A percentile compares a stretch with the other conserved stretches of the same genome.
Evolutionary conservation across 2,113 vertebrate species (phyloP).

Genomic region (Periophthalmodon schlosseri): DNA sequence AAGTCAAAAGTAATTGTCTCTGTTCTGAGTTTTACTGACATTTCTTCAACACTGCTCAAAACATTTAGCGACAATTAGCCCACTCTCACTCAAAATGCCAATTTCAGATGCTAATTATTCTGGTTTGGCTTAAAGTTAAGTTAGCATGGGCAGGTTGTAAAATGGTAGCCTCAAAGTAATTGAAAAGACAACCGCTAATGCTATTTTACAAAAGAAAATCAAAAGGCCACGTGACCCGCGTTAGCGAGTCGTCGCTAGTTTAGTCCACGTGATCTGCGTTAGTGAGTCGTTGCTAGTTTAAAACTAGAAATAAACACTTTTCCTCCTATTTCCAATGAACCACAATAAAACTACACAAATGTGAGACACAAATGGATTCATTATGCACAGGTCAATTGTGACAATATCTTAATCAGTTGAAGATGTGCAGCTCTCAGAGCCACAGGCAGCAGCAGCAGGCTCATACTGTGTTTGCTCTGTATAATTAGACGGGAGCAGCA

Average conservation of each 20-base stretch:
- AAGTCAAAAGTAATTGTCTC: conserved; percentile 46
- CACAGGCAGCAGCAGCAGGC: conserved; percentile 69
- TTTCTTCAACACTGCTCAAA: conserved; percentile 46
- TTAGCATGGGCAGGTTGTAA: conserved; percentile 36
- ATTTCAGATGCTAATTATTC: conserved; percentile 46
- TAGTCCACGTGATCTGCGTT: neutral
- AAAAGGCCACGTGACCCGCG: neutral
- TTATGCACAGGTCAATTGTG: conserved; percentile 52
- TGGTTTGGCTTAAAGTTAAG: conserved; percentile 39
- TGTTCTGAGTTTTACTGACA: conserved; percentile 38
- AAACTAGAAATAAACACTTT: neutral
- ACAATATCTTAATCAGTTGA: conserved; percentile 64
- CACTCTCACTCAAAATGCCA: conserved; percentile 49
- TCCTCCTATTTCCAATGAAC: neutral
- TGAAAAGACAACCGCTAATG: neutral
- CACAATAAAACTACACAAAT: neutral
- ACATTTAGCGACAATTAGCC: conserved; percentile 64
- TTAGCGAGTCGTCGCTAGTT: neutral
- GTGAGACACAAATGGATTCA: conserved; percentile 28
- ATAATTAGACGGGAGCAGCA: conserved; percentile 78
- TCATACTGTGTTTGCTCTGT: conserved; percentile 76
- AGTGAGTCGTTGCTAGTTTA: neutral
- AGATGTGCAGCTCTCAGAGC: conserved; percentile 70
- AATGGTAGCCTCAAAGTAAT: conserved; percentile 22
- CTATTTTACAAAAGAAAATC: neutral